A percentile compares a stretch with the other conserved stretches of the same genome.
Conservation (phyloP, 2,113 vertebrate species). For the Pygathrix nemaeus region DNA sequence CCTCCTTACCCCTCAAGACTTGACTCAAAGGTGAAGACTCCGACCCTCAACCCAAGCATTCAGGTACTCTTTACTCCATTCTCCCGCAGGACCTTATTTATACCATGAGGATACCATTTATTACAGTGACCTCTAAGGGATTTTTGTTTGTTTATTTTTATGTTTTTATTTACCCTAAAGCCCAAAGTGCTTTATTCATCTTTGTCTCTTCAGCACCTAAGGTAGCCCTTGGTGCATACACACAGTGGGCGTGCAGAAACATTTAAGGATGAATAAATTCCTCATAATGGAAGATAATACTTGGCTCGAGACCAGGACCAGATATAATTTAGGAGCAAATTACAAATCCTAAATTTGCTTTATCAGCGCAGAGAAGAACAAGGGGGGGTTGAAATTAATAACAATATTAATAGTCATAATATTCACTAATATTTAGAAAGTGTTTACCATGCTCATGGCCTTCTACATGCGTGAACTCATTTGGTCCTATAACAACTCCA, state of each 20-base stretch:
- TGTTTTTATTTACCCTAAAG: not conserved
- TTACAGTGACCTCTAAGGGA: not conserved
- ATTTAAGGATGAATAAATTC: constrained; percentile 25
- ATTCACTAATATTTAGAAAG: not conserved
- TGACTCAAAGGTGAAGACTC: not conserved
- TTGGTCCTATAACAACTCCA: not conserved
- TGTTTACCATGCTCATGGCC: not conserved
- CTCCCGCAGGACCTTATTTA: not conserved
- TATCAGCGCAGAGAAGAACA: not conserved
- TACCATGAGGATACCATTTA: not conserved
- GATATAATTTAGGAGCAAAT: not conserved
- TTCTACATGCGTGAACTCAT: not conserved
- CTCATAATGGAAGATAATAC: constrained; percentile 3
- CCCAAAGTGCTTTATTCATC: not conserved
- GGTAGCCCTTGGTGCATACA: not conserved
- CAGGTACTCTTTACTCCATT: not conserved
- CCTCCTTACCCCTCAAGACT: not conserved
- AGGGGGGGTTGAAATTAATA: not conserved
- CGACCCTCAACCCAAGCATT: not conserved
- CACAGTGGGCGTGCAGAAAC: not conserved
- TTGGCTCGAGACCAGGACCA: not conserved
- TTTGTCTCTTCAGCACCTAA: not conserved
- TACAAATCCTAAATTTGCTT: constrained; percentile 5
- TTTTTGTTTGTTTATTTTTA: not conserved
- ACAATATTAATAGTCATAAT: not conserved